phyloP scores from a whole-genome alignment of 2,888 invertebrate species.

The Cyclophora punctaria region DNA sequence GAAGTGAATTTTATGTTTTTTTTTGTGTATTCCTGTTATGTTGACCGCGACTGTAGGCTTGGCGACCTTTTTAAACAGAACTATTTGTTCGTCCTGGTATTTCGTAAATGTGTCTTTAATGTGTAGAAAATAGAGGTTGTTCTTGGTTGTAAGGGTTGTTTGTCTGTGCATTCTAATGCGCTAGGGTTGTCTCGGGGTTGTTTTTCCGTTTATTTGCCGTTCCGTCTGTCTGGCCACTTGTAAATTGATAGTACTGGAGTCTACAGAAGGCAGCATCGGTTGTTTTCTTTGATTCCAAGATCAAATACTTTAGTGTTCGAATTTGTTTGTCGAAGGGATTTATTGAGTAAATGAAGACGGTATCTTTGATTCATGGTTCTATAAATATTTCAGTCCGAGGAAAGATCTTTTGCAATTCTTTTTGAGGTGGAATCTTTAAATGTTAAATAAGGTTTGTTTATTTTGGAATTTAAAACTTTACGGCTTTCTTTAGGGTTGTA shows the following conservation, averaged over 20 bases:
- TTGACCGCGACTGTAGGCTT: conserved; percentile 34
- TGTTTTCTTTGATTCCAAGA: conserved; percentile 20
- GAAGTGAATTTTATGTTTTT: conserved; percentile 55
- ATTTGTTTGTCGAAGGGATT: conserved; percentile 7
- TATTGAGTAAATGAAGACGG: conserved; percentile 10
- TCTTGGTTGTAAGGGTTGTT: conserved; percentile 11
- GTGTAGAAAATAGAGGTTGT: conserved; percentile 10
- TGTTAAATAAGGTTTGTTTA: too few relatives aligned
- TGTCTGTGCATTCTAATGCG: conserved; percentile 26
- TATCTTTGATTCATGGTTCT: background rate
- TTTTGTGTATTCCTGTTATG: conserved; percentile 24
- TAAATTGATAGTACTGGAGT: conserved; percentile 40
- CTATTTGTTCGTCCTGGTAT: background rate
- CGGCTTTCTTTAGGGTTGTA: too few relatives aligned
- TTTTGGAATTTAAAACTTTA: too few relatives aligned
- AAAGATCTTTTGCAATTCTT: too few relatives aligned
- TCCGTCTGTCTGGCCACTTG: conserved; percentile 31
- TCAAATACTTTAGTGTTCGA: conserved; percentile 15
- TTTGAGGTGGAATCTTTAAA: too few relatives aligned
- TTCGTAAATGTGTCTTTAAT: conserved; percentile 14
- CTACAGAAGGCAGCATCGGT: conserved; percentile 10
- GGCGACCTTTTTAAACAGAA: conserved; percentile 19
- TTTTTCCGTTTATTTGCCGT: conserved; percentile 35
- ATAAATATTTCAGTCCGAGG: too few relatives aligned
- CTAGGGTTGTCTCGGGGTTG: conserved; percentile 25